Base-by-base conservation (phyloP, 2,888 invertebrate genomes). In the Fabriciana adippe region DNA sequence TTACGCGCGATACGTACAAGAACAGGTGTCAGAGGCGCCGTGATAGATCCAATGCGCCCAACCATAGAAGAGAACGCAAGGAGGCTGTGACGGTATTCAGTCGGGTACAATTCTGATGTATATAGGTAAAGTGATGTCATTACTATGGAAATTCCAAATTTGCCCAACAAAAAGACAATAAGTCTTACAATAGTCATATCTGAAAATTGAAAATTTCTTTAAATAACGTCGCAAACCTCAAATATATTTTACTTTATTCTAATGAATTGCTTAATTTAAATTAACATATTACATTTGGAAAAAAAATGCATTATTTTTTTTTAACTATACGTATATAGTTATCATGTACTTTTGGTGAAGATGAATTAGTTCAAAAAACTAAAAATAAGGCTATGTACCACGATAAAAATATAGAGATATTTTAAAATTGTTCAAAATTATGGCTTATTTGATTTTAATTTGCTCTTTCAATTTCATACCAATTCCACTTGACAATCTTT, bases 21-120 rank as follows among this genome's bases (percentile, higher is more conserved):
- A 31, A 94, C 89, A 3, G 95, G 94, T 1, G 95, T 94, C 73
- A 95, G 94, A 0, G 96, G 96, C 0, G 96, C 95, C 53, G 94
- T 84, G 86, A 96, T 95, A 14, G 95, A 95, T 0, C 96, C 96
- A 47, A 96, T 84, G 18, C 95, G 90, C 0, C 96, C 96, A 67
- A 95, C 90, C 95, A 95, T 95, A 16, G 95, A 95, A 75, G 95
- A 96, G 75, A 95, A 93, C 3, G 94, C 95, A 45, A 96, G 91
- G 69, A 95, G 85, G 55, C 94, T 94, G 82, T 96, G 95, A 0
- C 96, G 92, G 71, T 95, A 91, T 78, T 93, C 93, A 21, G 96
- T 96, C 1, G 96, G 96, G 81, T 95, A 96, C 78, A 96, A 90
- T 86, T 96, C 96, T 5, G 95, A 94, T 0, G 96, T 95, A 79